A percentile compares a stretch with the other conserved stretches of the same genome.
Evolutionary conservation across 2,797 vertebrate genomes (phyloP).

Genomic region (Aotus griseimembra): DNA sequence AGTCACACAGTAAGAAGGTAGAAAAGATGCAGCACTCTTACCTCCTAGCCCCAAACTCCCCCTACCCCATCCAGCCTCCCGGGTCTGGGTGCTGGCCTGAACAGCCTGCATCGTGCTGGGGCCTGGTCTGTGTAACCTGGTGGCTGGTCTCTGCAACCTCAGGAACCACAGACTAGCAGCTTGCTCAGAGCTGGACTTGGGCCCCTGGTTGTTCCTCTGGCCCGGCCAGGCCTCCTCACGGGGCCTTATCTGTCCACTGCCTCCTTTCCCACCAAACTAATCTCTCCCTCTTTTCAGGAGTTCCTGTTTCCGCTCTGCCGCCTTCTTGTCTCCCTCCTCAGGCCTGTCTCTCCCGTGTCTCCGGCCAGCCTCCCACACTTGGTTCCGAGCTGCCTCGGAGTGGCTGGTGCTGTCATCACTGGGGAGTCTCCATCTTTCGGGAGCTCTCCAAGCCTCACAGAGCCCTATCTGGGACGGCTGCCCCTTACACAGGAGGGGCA

Average conservation of each 20-base stretch:
- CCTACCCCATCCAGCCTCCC: neutral
- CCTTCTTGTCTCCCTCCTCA: conserved; percentile 56
- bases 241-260: conserved; percentile 71
- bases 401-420: neutral
- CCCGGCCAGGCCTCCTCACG: conserved; percentile 41
- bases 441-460: neutral
- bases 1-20: neutral
- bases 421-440: neutral
- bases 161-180: neutral
- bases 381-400: neutral
- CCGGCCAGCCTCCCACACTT: conserved; percentile 46
- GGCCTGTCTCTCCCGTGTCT: neutral
- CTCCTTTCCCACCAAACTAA: conserved; percentile 78
- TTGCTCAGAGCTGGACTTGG: neutral
- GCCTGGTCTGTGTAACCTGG: conserved; percentile 37
- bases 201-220: neutral
- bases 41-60: neutral
- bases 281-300: conserved; percentile 70
- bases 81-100: neutral
- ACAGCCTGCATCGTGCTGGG: neutral
- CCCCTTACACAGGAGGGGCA: neutral
- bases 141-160: neutral
- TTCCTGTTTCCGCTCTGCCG: conserved; percentile 74
- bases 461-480: neutral
- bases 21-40: neutral